These are phyloP conservation scores for Malthinus flaveolus DNA, from an alignment of 2,888 invertebrate genomes.

Conservation along the genomic window DNA sequence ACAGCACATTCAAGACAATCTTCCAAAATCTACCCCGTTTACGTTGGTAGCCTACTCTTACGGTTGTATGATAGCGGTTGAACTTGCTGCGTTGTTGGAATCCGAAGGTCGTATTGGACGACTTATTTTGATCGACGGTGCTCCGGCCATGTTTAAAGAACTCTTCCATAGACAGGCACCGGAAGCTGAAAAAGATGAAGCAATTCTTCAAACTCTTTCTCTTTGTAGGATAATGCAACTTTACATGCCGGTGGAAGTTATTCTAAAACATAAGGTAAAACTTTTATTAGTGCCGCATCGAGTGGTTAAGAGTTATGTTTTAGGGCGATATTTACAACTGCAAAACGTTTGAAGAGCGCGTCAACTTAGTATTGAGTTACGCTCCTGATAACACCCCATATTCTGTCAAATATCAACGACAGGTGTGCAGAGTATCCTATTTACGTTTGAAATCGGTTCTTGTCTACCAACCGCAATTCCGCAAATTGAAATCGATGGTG, in stretches of 20 bases:
- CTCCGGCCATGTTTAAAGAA: constrained; percentile 64
- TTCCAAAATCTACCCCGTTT: constrained; percentile 64
- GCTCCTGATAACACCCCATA: constrained; percentile 51
- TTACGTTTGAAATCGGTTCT: constrained; percentile 61
- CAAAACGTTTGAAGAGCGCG: constrained; percentile 61
- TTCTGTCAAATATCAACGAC: constrained; percentile 52
- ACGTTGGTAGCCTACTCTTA: constrained; percentile 86
- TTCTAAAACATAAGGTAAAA: constrained; percentile 21
- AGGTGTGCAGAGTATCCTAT: constrained; percentile 55
- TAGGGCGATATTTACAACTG: constrained; percentile 57
- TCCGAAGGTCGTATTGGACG: constrained; percentile 65
- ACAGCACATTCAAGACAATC: constrained; percentile 60
- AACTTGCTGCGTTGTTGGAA: constrained; percentile 75
- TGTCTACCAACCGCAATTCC: constrained; percentile 52
- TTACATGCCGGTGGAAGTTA: constrained; percentile 23
- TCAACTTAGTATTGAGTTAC: constrained; percentile 56
- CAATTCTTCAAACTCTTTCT: constrained; percentile 58
- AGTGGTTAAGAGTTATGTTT: constrained; percentile 38
- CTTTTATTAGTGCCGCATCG: not conserved
- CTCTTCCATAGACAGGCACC: constrained; percentile 54
- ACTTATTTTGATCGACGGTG: constrained; percentile 79
- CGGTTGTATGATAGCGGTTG: constrained; percentile 77
- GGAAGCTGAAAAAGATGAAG: constrained; percentile 50
- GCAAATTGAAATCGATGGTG: constrained; percentile 59
- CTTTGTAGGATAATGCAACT: constrained; percentile 58